Percentiles rank a stretch among this genome's conserved stretches.
Evolutionary conservation across 1,140 invertebrate species (phyloP).

Genomic region (Hermetia illucens): DNA sequence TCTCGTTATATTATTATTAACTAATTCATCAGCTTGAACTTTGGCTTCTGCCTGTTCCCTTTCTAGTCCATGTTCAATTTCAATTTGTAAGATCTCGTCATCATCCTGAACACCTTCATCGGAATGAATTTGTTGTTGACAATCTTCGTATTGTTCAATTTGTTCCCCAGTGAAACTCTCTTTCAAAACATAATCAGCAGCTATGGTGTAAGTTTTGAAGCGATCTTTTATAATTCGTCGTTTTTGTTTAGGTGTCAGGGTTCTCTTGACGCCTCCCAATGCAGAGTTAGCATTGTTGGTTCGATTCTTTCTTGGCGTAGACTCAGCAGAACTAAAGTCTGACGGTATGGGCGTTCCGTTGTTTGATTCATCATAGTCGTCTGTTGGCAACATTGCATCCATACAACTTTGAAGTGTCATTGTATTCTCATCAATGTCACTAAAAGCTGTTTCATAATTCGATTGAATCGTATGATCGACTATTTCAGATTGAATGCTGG

Average conservation of each 20-base stretch:
- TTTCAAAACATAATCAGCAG: conserved; percentile 32
- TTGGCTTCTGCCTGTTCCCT: background rate
- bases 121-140: too few relatives aligned
- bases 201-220: conserved; percentile 65
- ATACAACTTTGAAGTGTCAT: conserved; percentile 29
- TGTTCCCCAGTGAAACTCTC: conserved; percentile 6
- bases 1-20: background rate
- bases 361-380: conserved; percentile 25
- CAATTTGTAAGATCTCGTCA: conserved; percentile 24
- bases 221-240: conserved; percentile 54
- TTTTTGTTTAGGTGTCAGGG: conserved; percentile 60
- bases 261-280: conserved; percentile 26
- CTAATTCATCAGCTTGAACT: background rate
- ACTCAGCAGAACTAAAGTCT: conserved; percentile 52
- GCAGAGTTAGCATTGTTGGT: conserved; percentile 13
- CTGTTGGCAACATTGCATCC: conserved; percentile 20
- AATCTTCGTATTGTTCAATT: conserved; percentile 8
- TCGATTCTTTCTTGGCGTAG: conserved; percentile 47
- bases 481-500: conserved; percentile 65
- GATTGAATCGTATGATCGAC: conserved; percentile 36
- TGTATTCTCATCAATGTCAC: conserved; percentile 42
- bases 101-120: conserved; percentile 21
- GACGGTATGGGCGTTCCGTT: conserved; percentile 36
- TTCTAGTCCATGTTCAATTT: conserved; percentile 14
- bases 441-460: conserved; percentile 27